Conservation (phyloP, 1,140 invertebrate species). For the Bombyx mandarina region DNA sequence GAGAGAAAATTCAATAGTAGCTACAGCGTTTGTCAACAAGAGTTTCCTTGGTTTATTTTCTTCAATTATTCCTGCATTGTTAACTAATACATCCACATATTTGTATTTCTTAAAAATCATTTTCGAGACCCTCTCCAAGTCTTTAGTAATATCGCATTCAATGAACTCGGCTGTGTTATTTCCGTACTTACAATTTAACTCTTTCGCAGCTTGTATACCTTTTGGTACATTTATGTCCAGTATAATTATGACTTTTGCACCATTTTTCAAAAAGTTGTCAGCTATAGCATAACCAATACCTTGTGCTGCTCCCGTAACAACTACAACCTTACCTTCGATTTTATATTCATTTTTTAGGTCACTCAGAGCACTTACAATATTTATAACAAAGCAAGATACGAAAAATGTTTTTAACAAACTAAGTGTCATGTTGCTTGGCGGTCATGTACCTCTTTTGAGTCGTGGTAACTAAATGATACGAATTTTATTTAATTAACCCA, state of each 20-base stretch:
- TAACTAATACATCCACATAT: constrained; percentile 74
- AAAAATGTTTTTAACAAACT: neutral
- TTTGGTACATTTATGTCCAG: constrained; percentile 46
- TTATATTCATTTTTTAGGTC: constrained; percentile 17
- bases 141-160: constrained; percentile 65
- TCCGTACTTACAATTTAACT: constrained; percentile 62
- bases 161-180: constrained; percentile 51
- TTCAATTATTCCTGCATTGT: constrained; percentile 74
- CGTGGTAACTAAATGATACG: neutral
- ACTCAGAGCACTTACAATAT: neutral
- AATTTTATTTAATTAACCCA: neutral
- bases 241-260: constrained; percentile 35
- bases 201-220: constrained; percentile 39
- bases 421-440: neutral
- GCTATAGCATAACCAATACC: constrained; percentile 43
- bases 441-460: neutral
- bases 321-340: constrained; percentile 34
- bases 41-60: constrained; percentile 58
- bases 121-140: constrained; percentile 40
- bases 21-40: constrained; percentile 42
- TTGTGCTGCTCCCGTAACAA: constrained; percentile 35
- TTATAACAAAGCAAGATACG: neutral
- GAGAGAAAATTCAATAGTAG: constrained; percentile 41
- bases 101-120: constrained; percentile 47
- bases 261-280: constrained; percentile 30